A percentile compares a stretch with the other conserved stretches of the same genome.
Evolutionary conservation across 1,140 invertebrate species (phyloP).

Genomic region (Ceratina australensis): DNA sequence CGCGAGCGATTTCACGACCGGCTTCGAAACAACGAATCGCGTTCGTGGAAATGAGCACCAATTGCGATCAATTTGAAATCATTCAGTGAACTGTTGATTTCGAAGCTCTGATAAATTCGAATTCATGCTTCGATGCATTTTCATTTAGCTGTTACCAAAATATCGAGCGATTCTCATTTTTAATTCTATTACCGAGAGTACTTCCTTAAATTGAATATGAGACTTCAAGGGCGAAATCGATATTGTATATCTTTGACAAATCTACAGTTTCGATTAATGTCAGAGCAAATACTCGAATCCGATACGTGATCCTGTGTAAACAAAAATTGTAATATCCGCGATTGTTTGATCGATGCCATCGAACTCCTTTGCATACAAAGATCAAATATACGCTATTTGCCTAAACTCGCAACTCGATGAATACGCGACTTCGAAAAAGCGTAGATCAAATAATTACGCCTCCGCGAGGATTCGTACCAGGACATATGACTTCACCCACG

Average conservation of each 20-base stretch:
- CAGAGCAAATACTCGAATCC: background rate
- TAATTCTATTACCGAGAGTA: no score
- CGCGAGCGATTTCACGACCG: background rate
- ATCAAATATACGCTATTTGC: background rate
- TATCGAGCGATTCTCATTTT: no score
- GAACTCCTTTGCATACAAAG: background rate
- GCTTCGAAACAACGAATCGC: background rate
- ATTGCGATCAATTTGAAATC: no score
- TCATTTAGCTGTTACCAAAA: no score
- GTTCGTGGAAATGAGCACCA: background rate
- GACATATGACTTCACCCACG: background rate
- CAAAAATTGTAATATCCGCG: background rate
- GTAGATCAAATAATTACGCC: background rate
- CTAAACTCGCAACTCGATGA: background rate
- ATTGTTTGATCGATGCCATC: background rate
- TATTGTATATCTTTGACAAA: background rate
- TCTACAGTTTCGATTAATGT: background rate
- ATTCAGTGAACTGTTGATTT: background rate
- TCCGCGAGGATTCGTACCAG: background rate
- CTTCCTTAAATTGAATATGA: no score
- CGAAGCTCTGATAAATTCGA: no score
- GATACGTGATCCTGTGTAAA: background rate
- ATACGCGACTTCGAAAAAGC: background rate
- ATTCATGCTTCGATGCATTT: no score
- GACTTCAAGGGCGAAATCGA: no score